Base-by-base conservation (phyloP, 2,113 vertebrate genomes). In the Pelusios castaneus region DNA sequence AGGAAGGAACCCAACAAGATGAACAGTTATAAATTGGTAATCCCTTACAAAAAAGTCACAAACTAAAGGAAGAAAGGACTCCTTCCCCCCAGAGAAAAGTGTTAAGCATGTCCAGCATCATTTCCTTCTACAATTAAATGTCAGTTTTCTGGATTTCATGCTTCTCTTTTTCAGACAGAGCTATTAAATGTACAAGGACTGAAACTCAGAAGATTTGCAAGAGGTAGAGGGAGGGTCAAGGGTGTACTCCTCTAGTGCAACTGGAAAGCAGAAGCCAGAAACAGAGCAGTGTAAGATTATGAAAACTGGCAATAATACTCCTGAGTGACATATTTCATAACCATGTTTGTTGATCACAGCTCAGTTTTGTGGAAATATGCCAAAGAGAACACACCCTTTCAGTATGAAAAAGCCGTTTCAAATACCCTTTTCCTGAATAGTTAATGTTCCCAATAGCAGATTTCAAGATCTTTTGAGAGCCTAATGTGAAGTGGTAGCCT, bases 81-180 rank as follows among this genome's bases (percentile, higher is more conserved):
- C 34, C n/a, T 51, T 5, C 16, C 13, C 43, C 34, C 22, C 4
- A 55, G 24, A 89, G 47, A 87, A 80, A 93, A 90, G 60, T 29
- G 86, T 77, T 52, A 52, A 45, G 55, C 82, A n/a, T 82, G 21
- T 47, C 82, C 38, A 13, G 89, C 34, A 55, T 1, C 38, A 45
- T 49, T 82, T 67, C 38, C 34, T 91, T 88, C 54, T 70, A 43
- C 78, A 80, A 75, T 1, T 0, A 89, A 95, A 55, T 11, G 10
- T 47, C 67, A 75, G 3, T 0, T 41, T 60, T 56, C 90, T 38
- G 0, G 0, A 84, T 80, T 84, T 73, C 24, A 38, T 60, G 0
- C 25, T 54, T 38, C 43, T 1, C 0, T 87, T 47, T 83, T 58
- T 82, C 45, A 0, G 22, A 76, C 73, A 12, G 56, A 24, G 25